phyloP scores from a whole-genome alignment of 2,113 vertebrate species.

The Entelurus aequoreus region DNA sequence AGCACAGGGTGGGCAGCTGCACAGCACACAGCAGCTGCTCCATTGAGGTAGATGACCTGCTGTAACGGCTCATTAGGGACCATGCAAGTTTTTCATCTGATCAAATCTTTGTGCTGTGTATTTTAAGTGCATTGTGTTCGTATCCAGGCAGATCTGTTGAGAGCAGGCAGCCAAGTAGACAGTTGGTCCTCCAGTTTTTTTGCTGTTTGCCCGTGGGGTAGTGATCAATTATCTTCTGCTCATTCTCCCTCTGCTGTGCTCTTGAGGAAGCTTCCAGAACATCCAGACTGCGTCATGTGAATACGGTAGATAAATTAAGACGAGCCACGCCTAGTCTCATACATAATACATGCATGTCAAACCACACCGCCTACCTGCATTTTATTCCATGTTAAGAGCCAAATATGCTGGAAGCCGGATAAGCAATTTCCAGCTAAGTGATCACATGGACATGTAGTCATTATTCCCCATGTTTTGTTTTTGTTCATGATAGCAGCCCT shows the following conservation, averaged over 20 bases:
- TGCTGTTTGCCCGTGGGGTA: slow-evolving; percentile 30
- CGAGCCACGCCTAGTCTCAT: not conserved
- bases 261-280: slow-evolving; percentile 3
- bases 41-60: slow-evolving; percentile 12
- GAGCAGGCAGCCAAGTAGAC: slow-evolving; percentile 25
- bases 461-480: slow-evolving; percentile 10
- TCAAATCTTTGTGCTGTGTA: slow-evolving; percentile 25
- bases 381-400: not conserved
- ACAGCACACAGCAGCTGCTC: slow-evolving; percentile 35
- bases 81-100: slow-evolving; percentile 33
- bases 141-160: slow-evolving; percentile 51
- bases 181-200: not conserved
- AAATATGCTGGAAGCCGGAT: not conserved
- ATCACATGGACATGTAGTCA: slow-evolving; percentile 23
- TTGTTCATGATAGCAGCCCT: slow-evolving; percentile 23
- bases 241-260: slow-evolving; percentile 11
- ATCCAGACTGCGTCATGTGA: not conserved
- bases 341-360: not conserved
- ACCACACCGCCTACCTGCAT: not conserved
- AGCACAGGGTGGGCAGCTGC: slow-evolving; percentile 32
- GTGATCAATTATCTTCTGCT: slow-evolving; percentile 15
- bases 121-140: slow-evolving; percentile 43
- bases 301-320: not conserved
- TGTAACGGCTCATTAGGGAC: slow-evolving; percentile 21
- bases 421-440: slow-evolving; percentile 11